phyloP scores from a whole-genome alignment of 1,140 invertebrate species.

The Tyrophagus putrescentiae region DNA sequence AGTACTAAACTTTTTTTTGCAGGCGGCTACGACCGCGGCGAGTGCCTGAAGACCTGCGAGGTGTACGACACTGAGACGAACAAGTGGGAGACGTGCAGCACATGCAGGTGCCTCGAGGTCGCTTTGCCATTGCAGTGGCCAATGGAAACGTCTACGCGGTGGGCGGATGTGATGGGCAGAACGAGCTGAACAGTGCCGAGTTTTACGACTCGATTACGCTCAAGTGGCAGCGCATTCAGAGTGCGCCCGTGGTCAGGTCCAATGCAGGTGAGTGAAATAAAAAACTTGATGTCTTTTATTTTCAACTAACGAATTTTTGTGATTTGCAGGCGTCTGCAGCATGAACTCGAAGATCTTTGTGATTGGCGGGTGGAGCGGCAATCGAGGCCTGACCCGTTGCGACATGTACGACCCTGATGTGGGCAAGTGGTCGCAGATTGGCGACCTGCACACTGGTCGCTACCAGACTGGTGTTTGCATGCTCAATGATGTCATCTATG shows the following conservation, averaged over 20 bases:
- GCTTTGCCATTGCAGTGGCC: constrained; percentile 55
- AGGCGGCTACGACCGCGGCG: constrained; percentile 70
- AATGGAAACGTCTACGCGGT: constrained; percentile 53
- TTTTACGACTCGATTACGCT: constrained; percentile 41
- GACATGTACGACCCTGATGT: constrained; percentile 50
- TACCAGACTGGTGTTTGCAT: constrained; percentile 50
- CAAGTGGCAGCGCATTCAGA: constrained; percentile 48
- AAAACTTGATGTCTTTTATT: background rate
- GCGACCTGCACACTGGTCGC: constrained; percentile 50
- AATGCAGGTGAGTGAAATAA: constrained; percentile 40
- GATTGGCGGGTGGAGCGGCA: constrained; percentile 63
- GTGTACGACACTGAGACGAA: constrained; percentile 52
- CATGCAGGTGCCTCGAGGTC: constrained; percentile 54
- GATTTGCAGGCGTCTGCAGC: constrained; percentile 50
- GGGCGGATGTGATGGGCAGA: constrained; percentile 58
- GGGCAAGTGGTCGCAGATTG: constrained; percentile 49
- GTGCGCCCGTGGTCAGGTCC: constrained; percentile 48
- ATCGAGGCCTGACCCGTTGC: constrained; percentile 54
- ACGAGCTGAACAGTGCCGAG: constrained; percentile 53
- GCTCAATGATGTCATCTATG: constrained; percentile 37
- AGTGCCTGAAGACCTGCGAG: constrained; percentile 60
- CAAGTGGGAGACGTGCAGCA: constrained; percentile 47
- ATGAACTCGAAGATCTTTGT: constrained; percentile 54
- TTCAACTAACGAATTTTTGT: background rate
- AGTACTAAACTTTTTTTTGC: constrained; percentile 29